Percentiles rank a stretch among this genome's conserved stretches.
Evolutionary conservation across 2,797 vertebrate genomes (phyloP).

Genomic region (Protonibea diacanthus): DNA sequence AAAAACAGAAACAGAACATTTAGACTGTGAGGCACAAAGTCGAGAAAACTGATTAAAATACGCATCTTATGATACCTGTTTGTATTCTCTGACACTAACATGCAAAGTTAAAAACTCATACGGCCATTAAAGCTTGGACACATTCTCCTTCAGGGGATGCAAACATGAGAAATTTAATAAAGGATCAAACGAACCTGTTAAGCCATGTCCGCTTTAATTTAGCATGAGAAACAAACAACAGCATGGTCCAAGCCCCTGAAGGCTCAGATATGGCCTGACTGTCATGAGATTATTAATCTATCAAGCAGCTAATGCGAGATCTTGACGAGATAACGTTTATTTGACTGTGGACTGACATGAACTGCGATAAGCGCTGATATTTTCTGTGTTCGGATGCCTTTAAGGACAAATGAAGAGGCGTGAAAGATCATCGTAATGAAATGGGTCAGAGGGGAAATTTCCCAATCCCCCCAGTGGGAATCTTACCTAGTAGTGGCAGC

Average conservation of each 20-base stretch:
- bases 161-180: slow-evolving; percentile 11
- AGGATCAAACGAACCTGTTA: slow-evolving; percentile 46
- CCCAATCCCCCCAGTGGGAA: neutral
- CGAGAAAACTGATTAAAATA: too few species aligned
- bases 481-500: slow-evolving; percentile 82
- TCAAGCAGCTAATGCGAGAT: slow-evolving; percentile 63
- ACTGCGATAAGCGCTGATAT: slow-evolving; percentile 15
- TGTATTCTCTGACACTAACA: neutral
- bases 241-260: slow-evolving; percentile 43
- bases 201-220: slow-evolving; percentile 44
- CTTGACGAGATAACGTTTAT: slow-evolving; percentile 37
- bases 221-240: slow-evolving; percentile 46
- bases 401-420: slow-evolving; percentile 2
- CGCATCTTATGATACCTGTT: neutral
- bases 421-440: slow-evolving; percentile 2
- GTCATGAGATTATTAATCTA: slow-evolving; percentile 77
- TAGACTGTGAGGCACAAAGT: neutral
- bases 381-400: slow-evolving; percentile 13
- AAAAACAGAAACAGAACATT: neutral
- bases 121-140: neutral
- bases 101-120: neutral
- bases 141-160: slow-evolving; percentile 17
- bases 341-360: slow-evolving; percentile 44
- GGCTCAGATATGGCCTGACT: slow-evolving; percentile 66
- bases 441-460: neutral